Evolutionary conservation across 2,888 invertebrate genomes (phyloP), one percentile per base, ranked within the genome.

Genomic region (Nemoura dubitans): DNA sequence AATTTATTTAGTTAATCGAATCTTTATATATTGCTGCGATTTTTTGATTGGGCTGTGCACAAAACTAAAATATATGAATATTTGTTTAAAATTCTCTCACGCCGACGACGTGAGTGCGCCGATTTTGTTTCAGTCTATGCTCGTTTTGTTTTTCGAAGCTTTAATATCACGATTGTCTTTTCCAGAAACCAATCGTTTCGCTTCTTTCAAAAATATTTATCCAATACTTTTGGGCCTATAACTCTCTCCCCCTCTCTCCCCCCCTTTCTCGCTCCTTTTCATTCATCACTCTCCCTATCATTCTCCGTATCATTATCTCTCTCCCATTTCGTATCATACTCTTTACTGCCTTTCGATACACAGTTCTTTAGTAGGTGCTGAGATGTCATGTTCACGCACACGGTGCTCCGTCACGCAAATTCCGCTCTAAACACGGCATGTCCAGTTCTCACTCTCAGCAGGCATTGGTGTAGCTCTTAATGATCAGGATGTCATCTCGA

Each of bases 181-280:
- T 16, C 59, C 59, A 59, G 59, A 59, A 59, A 59, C 14, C 59
- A 59, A 59, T 59, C 59, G 59, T 21, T 21, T 2, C 59, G 59
- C 59, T 59, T 59, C 59, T 59, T 59, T 59, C 59, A 59, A 59
- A 59, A 59, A 59, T 59, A 59, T 59, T 59, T 59, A 59, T 59
- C 59, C 59, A 59, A 59, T 59, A 59, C 59, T 59, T 59, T 59
- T 59, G 59, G 10, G 59, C 59, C 59, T 14, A 10, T 14, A 7
- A 7, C 59, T 14, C 3, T 21, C 59, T 59, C 59, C 14, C 59
- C 10, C 3, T 59, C 59, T 59, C 21, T 59, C 59, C 16, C 59
- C 59, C 16, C 59, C 59, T 36, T 36, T 36, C 10, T 59, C 59
- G 14, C 14, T n/a, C n/a, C n/a, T n/a, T n/a, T n/a, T n/a, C n/a